Percentiles rank a stretch among this genome's conserved stretches.
Conservation (phyloP, 37 sponge, comb jelly and placozoan species). For the Oopsacas minuta region DNA sequence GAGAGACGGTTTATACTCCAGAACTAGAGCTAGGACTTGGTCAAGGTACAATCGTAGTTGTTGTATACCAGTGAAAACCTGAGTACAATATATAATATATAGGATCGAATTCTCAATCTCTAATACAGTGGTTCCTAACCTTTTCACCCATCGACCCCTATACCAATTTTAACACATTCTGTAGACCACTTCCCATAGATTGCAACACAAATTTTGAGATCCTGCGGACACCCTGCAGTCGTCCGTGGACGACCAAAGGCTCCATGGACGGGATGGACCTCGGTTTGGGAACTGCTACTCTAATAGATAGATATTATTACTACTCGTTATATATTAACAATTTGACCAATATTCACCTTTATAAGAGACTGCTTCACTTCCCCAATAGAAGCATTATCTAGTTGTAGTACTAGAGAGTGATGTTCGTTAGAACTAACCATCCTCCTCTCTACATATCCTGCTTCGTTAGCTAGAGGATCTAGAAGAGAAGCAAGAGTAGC, state of each 20-base stretch:
- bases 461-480: neutral
- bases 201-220: too few species aligned
- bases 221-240: too few species aligned
- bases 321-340: too few species aligned
- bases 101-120: neutral
- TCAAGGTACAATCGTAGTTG: constrained; percentile 29
- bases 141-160: too few species aligned
- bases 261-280: too few species aligned
- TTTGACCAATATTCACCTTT: too few species aligned
- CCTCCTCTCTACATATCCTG: neutral
- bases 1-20: constrained; percentile 28
- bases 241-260: too few species aligned
- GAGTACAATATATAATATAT: neutral
- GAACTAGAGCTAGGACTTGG: constrained; percentile 33
- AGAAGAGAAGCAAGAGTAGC: neutral
- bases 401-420: neutral
- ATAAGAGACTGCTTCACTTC: neutral
- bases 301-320: too few species aligned
- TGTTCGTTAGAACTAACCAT: neutral
- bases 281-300: too few species aligned
- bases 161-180: too few species aligned
- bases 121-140: neutral
- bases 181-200: too few species aligned
- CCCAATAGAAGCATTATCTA: neutral
- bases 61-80: constrained; percentile 13